phyloP scores from a whole-genome alignment of 2,113 vertebrate genomes.

The Bufo bufo region DNA sequence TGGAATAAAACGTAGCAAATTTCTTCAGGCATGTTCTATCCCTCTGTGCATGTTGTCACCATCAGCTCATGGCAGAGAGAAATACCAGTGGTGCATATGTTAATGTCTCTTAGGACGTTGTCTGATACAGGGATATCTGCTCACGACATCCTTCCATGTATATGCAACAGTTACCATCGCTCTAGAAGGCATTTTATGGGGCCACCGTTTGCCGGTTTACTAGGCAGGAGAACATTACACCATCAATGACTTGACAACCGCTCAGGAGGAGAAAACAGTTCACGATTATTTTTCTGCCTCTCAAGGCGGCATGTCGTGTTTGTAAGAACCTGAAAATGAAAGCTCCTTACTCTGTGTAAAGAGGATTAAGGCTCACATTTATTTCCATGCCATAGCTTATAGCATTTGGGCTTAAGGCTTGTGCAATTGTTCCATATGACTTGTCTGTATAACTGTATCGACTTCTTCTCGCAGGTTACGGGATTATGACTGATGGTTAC shows the following conservation, averaged over 20 bases:
- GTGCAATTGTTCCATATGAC: background rate
- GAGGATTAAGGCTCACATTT: constrained; percentile 50
- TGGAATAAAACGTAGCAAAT: no score
- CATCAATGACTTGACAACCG: background rate
- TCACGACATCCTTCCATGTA: background rate
- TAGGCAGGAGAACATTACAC: background rate
- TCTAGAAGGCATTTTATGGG: background rate
- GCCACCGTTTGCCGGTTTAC: background rate
- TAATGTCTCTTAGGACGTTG: no score
- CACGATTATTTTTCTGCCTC: constrained; percentile 13
- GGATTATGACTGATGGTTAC: constrained; percentile 96
- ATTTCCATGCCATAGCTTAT: constrained; percentile 44
- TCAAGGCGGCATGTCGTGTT: constrained; percentile 38
- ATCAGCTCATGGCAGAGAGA: no score
- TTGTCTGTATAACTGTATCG: constrained; percentile 58
- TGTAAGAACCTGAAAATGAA: constrained; percentile 12
- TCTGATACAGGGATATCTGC: background rate
- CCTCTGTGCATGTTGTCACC: no score
- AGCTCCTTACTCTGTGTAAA: constrained; percentile 38
- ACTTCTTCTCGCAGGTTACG: constrained; percentile 83
- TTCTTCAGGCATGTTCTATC: no score
- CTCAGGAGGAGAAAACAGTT: background rate
- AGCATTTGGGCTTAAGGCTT: constrained; percentile 8
- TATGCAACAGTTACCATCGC: background rate
- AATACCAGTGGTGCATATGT: no score